Evolutionary conservation across 2,888 invertebrate species (phyloP).

Genomic region (Dicyrtoma fusca): DNA sequence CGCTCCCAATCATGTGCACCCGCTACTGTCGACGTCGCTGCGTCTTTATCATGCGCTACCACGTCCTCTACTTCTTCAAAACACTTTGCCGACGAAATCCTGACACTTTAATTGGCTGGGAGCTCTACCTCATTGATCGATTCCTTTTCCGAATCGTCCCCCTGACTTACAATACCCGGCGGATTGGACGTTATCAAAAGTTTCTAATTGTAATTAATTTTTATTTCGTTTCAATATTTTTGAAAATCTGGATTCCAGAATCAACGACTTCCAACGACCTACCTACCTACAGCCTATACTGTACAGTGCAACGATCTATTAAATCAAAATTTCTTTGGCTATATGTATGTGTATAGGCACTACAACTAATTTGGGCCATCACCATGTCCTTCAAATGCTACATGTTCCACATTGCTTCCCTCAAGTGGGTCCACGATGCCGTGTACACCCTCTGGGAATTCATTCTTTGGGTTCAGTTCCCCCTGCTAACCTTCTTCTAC

Average conservation of each 20-base stretch:
- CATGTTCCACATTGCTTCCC: background rate
- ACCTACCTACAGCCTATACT: too few relatives aligned
- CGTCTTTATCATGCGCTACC: background rate
- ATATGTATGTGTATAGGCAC: too few relatives aligned
- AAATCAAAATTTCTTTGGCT: too few relatives aligned
- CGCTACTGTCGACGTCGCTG: too few relatives aligned
- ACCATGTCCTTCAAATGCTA: background rate
- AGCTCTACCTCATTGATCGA: background rate
- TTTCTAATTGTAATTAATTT: background rate
- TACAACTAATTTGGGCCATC: background rate
- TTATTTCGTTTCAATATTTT: background rate
- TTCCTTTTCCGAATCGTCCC: background rate
- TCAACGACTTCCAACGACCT: too few relatives aligned
- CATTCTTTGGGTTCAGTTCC: background rate
- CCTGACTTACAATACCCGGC: background rate
- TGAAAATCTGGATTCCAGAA: background rate
- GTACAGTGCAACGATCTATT: background rate
- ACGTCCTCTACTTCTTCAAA: background rate
- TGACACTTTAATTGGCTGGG: background rate
- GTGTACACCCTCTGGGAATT: background rate
- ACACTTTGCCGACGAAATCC: background rate
- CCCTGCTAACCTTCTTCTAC: background rate
- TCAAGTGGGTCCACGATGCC: background rate
- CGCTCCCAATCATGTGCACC: too few relatives aligned
- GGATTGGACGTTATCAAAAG: background rate